These are phyloP conservation scores for Aphis gossypii DNA, from an alignment of 1,140 invertebrate species.

Conservation along the genomic window DNA sequence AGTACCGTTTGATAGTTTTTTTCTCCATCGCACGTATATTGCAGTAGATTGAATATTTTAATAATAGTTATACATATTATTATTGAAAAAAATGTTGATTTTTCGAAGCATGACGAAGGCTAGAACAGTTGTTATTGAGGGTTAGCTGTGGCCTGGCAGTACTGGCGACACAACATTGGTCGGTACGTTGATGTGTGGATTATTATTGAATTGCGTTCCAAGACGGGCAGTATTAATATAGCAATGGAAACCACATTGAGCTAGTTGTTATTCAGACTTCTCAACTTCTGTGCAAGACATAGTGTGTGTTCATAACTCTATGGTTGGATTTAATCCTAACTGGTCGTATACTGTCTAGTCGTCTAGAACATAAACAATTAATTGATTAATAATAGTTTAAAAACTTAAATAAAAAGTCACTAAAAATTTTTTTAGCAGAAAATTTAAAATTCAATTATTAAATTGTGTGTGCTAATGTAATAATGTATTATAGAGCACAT, in stretches of 20 bases:
- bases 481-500: no score
- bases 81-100: neutral
- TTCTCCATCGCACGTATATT: neutral
- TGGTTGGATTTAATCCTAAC: neutral
- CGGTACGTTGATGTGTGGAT: neutral
- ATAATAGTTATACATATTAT: neutral
- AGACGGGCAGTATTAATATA: neutral
- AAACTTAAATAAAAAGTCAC: neutral
- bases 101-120: neutral
- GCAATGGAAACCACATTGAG: neutral
- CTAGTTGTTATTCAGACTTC: neutral
- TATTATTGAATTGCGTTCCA: neutral
- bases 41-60: neutral
- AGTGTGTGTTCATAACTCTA: neutral
- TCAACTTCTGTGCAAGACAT: neutral
- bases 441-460: neutral
- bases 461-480: neutral
- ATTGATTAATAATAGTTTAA: neutral
- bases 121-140: neutral
- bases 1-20: neutral
- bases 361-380: neutral
- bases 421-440: no score
- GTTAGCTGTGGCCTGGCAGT: neutral
- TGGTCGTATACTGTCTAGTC: neutral
- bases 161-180: neutral